Percentiles rank a stretch among this genome's conserved stretches.
These are phyloP conservation scores for Chondrilla cf. caribensis DNA, from an alignment of 37 sponge, comb jelly and placozoan species.

Conservation along the genomic window DNA sequence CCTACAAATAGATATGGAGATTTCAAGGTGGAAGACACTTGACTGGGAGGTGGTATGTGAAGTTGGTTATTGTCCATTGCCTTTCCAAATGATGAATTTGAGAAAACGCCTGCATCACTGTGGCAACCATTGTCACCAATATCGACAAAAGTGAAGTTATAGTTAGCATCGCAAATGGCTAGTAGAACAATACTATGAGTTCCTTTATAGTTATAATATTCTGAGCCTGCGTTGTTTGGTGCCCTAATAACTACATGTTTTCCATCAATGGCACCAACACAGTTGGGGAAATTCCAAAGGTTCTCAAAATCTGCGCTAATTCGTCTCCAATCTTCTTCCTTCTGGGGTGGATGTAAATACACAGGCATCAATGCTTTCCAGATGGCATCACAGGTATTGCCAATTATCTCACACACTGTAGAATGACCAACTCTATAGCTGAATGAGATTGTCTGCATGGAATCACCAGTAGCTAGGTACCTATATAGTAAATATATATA, in stretches of 20 bases:
- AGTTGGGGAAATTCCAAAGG: constrained; percentile 43
- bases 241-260: background rate
- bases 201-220: background rate
- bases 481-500: too few relatives aligned
- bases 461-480: too few relatives aligned
- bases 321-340: constrained; percentile 25
- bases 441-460: too few relatives aligned
- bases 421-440: too few relatives aligned
- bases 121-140: constrained; percentile 50
- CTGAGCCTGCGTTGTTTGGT: background rate
- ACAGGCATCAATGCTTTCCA: constrained; percentile 32
- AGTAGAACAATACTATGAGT: too few relatives aligned
- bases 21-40: too few relatives aligned
- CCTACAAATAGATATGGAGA: constrained; percentile 23
- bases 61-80: too few relatives aligned
- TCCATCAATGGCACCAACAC: too few relatives aligned
- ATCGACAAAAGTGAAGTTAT: constrained; percentile 35
- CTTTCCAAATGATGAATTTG: constrained; percentile 36
- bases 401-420: constrained; percentile 37
- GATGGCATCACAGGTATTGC: constrained; percentile 45
- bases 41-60: too few relatives aligned
- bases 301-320: constrained; percentile 35
- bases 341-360: constrained; percentile 21
- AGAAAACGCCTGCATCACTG: constrained; percentile 48
- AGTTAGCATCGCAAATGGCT: background rate